Evolutionary conservation across 2,113 vertebrate species (phyloP).

Genomic region (Bagarius yarrelli): DNA sequence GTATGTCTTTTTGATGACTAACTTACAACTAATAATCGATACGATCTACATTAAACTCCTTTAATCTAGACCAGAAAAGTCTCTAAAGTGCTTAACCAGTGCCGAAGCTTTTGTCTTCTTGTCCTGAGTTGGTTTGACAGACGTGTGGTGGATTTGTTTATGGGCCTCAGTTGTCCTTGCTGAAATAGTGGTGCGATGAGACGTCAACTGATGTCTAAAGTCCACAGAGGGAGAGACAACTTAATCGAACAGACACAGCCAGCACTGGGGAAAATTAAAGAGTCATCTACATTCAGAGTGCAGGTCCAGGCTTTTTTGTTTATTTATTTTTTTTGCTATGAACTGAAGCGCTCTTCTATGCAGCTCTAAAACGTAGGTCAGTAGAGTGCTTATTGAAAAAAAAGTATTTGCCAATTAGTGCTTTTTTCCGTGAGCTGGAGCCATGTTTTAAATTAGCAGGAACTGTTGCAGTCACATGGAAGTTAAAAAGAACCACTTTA

Average conservation of each 20-base stretch:
- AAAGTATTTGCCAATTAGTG: constrained; percentile 15
- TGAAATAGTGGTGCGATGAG: constrained; percentile 36
- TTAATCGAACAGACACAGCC: constrained; percentile 48
- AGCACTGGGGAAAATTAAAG: constrained; percentile 31
- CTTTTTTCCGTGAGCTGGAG: background rate
- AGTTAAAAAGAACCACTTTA: background rate
- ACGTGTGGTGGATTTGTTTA: constrained; percentile 45
- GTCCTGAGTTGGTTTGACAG: constrained; percentile 22
- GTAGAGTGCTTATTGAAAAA: constrained; percentile 25
- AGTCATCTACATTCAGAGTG: constrained; percentile 45
- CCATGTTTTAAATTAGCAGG: background rate
- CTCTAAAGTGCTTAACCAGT: background rate
- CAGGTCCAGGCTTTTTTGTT: background rate
- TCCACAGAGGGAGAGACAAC: constrained; percentile 40
- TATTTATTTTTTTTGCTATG: background rate
- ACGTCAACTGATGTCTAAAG: constrained; percentile 35
- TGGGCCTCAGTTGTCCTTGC: constrained; percentile 35
- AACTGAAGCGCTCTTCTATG: constrained; percentile 11
- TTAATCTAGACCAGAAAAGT: constrained; percentile 14
- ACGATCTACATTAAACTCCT: constrained; percentile 20
- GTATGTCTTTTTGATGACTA: constrained; percentile 10
- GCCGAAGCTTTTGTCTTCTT: constrained; percentile 28
- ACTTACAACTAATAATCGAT: constrained; percentile 33
- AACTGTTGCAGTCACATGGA: background rate
- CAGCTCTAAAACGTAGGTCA: constrained; percentile 9